These are phyloP conservation scores for Dipus sagitta DNA, from an alignment of 2,797 vertebrate genomes.

Conservation along the genomic window DNA sequence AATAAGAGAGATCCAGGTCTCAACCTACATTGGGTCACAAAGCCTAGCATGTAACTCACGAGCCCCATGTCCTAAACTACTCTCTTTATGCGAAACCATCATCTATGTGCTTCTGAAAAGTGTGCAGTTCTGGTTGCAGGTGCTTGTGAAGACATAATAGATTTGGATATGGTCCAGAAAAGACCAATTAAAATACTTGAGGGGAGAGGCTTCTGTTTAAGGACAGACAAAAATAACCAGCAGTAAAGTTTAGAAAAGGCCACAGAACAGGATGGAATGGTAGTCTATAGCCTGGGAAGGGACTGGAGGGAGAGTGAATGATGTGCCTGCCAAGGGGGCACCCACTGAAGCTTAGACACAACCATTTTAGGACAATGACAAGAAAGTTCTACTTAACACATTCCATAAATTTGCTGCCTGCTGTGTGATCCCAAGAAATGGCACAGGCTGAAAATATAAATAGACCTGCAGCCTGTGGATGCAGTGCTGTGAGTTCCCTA, in stretches of 20 bases:
- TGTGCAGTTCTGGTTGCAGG: background rate
- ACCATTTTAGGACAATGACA: constrained; percentile 61
- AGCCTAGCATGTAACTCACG: background rate
- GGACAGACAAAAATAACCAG: constrained; percentile 42
- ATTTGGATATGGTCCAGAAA: constrained; percentile 61
- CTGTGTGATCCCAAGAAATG: constrained; percentile 58
- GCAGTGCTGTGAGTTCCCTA: background rate
- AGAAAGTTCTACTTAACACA: constrained; percentile 71
- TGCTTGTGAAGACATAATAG: constrained; percentile 16
- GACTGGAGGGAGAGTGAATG: background rate
- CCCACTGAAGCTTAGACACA: constrained; percentile 55
- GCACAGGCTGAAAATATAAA: constrained; percentile 50
- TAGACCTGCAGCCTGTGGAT: background rate
- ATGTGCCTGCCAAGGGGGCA: constrained; percentile 29
- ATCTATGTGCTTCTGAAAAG: background rate
- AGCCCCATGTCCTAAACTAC: background rate
- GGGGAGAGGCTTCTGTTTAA: constrained; percentile 70
- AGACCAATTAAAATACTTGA: constrained; percentile 53
- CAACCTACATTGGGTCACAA: background rate
- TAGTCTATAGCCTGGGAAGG: background rate
- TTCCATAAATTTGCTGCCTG: constrained; percentile 72
- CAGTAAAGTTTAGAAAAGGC: constrained; percentile 42
- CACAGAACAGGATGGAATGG: background rate
- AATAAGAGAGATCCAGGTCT: background rate
- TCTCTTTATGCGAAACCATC: background rate